Evolutionary conservation across 2,113 vertebrate species (phyloP).

Genomic region (Tyto alba): DNA sequence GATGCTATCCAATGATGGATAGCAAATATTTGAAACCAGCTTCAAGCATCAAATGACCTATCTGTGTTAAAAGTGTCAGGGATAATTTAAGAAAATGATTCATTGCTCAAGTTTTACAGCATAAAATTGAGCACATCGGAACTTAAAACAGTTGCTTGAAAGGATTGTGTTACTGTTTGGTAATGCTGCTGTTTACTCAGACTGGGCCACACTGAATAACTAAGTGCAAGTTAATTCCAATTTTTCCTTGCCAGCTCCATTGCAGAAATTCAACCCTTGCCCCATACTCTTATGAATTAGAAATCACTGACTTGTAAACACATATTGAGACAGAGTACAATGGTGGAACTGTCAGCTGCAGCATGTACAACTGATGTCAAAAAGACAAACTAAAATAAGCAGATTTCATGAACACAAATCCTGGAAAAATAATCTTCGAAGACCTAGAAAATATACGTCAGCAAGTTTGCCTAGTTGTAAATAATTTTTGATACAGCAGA

Average conservation of each 20-base stretch:
- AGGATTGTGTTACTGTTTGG: not conserved
- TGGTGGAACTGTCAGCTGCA: not conserved
- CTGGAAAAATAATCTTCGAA: constrained; percentile 18
- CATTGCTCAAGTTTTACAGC: not conserved
- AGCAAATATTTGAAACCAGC: not conserved
- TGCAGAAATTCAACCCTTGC: not conserved
- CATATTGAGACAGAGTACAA: not conserved
- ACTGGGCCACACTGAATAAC: not conserved
- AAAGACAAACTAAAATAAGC: not conserved
- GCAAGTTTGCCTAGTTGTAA: not conserved
- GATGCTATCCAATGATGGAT: not conserved
- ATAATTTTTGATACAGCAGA: not conserved
- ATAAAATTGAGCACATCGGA: not conserved
- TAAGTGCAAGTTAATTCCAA: not conserved
- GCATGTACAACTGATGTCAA: not conserved
- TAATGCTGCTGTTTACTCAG: not conserved
- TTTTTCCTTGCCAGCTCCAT: not conserved
- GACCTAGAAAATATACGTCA: not conserved
- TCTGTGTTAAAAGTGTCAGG: not conserved
- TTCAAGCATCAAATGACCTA: not conserved
- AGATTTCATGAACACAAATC: not conserved
- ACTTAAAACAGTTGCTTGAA: not conserved
- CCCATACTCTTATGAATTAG: not conserved
- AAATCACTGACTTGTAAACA: not conserved
- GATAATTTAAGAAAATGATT: not conserved